Evolutionary conservation across 2,113 vertebrate genomes (phyloP).

Genomic region (Brachionichthys hirsutus): DNA sequence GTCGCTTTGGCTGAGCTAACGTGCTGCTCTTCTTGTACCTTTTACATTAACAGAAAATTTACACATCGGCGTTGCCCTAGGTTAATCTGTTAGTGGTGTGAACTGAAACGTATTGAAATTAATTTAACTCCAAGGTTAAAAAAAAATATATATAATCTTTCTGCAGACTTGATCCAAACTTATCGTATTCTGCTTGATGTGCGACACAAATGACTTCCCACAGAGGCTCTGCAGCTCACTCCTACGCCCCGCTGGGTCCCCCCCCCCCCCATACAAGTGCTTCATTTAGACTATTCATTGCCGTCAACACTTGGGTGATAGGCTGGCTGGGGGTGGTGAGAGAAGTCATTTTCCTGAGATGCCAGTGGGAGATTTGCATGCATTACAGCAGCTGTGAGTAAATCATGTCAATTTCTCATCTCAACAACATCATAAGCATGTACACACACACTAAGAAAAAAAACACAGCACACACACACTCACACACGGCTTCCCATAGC

Average conservation of each 20-base stretch:
- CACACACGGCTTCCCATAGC: background rate
- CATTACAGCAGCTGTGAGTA: constrained; percentile 63
- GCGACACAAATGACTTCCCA: constrained; percentile 41
- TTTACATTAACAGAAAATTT: background rate
- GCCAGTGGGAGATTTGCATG: constrained; percentile 69
- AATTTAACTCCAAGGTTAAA: constrained; percentile 28
- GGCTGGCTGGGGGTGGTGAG: constrained; percentile 29
- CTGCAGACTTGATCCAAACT: constrained; percentile 1
- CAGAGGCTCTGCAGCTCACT: constrained; percentile 38
- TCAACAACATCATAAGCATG: constrained; percentile 20
- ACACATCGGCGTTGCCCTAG: constrained; percentile 8
- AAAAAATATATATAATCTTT: constrained; percentile 4
- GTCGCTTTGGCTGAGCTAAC: too few species aligned
- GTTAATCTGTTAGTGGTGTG: constrained; percentile 4
- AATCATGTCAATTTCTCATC: constrained; percentile 69
- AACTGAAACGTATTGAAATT: constrained; percentile 35
- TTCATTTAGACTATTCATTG: constrained; percentile 56
- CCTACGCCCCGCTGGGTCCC: constrained; percentile 36
- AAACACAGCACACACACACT: background rate
- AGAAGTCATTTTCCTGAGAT: constrained; percentile 67
- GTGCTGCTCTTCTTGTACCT: too few species aligned
- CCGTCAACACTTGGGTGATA: constrained; percentile 56
- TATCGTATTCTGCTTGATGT: constrained; percentile 20
- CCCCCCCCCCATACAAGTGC: constrained; percentile 47
- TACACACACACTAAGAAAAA: constrained; percentile 15